phyloP scores from a whole-genome alignment of 2,113 vertebrate species.

The Hypocryptadius cinnamomeus region DNA sequence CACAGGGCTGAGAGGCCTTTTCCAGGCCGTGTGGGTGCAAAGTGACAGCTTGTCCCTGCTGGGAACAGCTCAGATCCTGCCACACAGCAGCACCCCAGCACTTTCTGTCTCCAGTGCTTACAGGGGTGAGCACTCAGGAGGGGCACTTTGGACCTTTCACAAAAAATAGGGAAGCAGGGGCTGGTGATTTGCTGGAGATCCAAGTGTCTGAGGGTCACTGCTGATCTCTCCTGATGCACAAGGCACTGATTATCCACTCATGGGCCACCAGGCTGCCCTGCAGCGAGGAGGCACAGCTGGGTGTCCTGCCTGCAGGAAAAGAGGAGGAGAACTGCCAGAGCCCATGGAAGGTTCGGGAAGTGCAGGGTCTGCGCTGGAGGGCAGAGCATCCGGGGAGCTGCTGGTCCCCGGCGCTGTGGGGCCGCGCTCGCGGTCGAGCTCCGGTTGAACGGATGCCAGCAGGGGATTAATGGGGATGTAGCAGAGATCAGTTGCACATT shows the following conservation, averaged over 20 bases:
- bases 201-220: not conserved
- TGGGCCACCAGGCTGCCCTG: not conserved
- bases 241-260: not conserved
- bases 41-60: not conserved
- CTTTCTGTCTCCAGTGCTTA: not conserved
- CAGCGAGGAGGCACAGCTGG: not conserved
- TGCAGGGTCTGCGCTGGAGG: not conserved
- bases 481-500: slow-evolving; percentile 44
- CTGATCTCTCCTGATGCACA: not conserved
- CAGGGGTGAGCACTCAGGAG: not conserved
- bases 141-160: not conserved
- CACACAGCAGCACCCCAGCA: not conserved
- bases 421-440: not conserved
- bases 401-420: not conserved
- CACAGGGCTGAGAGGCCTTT: not conserved
- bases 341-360: not conserved
- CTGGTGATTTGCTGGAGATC: not conserved
- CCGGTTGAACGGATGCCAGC: not conserved
- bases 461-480: slow-evolving; percentile 45
- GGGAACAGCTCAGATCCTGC: not conserved
- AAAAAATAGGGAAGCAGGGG: not conserved
- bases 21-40: not conserved
- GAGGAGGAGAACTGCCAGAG: not conserved
- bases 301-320: not conserved
- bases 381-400: not conserved